These are phyloP conservation scores for Cosmorhoe ocellata DNA, from an alignment of 2,888 invertebrate genomes.

Conservation along the genomic window DNA sequence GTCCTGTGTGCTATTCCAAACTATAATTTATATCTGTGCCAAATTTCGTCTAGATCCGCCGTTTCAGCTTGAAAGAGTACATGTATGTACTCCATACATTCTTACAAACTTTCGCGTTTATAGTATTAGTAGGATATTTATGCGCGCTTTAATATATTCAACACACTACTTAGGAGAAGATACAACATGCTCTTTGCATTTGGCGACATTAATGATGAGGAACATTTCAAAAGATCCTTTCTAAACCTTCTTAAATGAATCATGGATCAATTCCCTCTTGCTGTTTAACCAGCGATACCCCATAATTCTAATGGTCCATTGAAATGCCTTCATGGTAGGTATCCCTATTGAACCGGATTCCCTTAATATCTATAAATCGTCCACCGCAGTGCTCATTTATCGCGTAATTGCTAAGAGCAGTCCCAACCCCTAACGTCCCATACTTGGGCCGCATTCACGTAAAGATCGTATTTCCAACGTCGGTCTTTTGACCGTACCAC, in stretches of 20 bases:
- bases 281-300: neutral
- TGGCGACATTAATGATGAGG: too few relatives aligned
- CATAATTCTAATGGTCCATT: conserved; percentile 25
- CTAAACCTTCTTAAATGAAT: too few relatives aligned
- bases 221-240: neutral
- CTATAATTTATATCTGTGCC: too few relatives aligned
- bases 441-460: conserved; percentile 1
- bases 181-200: too few relatives aligned
- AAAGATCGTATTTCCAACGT: neutral
- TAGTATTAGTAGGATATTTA: too few relatives aligned
- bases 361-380: conserved; percentile 25
- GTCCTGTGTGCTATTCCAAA: too few relatives aligned
- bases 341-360: conserved; percentile 13
- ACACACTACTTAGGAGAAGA: too few relatives aligned
- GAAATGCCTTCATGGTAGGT: conserved; percentile 18
- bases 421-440: conserved; percentile 8
- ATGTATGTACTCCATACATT: too few relatives aligned
- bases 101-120: too few relatives aligned
- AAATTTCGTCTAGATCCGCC: too few relatives aligned
- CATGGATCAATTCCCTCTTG: neutral
- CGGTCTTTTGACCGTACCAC: neutral
- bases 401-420: conserved; percentile 27
- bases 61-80: too few relatives aligned
- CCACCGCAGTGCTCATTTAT: conserved; percentile 25
- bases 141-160: too few relatives aligned